These are phyloP conservation scores for Ommatoiulus sabulosus DNA, from an alignment of 2,888 invertebrate genomes.

Conservation along the genomic window DNA sequence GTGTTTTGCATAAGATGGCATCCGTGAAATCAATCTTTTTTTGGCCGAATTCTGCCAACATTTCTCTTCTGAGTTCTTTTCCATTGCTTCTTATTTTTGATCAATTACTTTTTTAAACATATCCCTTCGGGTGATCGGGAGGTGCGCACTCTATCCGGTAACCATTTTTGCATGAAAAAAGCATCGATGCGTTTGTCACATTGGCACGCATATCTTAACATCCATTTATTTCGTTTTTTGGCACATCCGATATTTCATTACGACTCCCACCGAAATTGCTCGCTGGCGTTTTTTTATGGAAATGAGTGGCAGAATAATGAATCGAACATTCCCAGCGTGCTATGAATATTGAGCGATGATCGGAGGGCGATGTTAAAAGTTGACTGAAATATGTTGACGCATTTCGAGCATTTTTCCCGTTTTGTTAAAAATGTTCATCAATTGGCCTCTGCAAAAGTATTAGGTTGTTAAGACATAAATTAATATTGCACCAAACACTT, in stretches of 20 bases:
- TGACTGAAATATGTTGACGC: not conserved
- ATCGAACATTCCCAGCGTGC: conserved; percentile 9
- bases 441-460: not conserved
- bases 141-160: not conserved
- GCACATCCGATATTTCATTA: conserved; percentile 24
- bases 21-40: not conserved
- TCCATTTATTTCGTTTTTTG: conserved; percentile 9
- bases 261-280: not conserved
- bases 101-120: conserved; percentile 35
- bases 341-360: not conserved
- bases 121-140: not conserved
- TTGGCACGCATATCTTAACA: conserved; percentile 12
- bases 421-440: not conserved
- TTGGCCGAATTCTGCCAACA: not conserved
- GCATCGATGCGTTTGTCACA: conserved; percentile 13
- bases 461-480: not conserved
- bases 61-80: not conserved
- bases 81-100: not conserved
- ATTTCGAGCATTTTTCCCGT: not conserved
- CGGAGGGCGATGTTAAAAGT: not conserved
- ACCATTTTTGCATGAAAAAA: not conserved
- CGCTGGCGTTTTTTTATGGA: not conserved
- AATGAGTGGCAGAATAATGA: conserved; percentile 33
- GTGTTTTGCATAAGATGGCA: conserved; percentile 45
- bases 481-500: not conserved